These are phyloP conservation scores for Cheilosia vernalis DNA, from an alignment of 2,888 invertebrate species.

Conservation along the genomic window DNA sequence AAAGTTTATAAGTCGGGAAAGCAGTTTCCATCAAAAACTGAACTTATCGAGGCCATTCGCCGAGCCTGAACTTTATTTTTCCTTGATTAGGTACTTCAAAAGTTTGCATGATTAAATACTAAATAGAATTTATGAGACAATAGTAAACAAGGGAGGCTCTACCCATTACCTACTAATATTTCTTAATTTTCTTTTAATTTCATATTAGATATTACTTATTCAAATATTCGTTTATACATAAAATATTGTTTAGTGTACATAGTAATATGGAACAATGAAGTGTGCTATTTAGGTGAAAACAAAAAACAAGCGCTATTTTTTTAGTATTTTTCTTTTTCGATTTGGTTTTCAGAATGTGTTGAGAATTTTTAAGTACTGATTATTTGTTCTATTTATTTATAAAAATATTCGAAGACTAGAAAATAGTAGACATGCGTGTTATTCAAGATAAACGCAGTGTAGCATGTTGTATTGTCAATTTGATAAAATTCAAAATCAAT, in stretches of 20 bases:
- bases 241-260: not conserved
- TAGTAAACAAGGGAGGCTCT: constrained; percentile 4
- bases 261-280: not conserved
- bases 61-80: not conserved
- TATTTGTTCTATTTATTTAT: not conserved
- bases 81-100: not conserved
- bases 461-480: too few species aligned
- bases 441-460: too few species aligned
- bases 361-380: not conserved
- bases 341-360: not conserved
- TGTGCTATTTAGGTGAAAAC: constrained; percentile 1
- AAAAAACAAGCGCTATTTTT: not conserved
- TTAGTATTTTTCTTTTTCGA: not conserved
- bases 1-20: too few species aligned
- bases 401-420: too few species aligned
- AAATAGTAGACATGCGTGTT: too few species aligned
- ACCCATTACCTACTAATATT: constrained; percentile 5
- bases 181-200: constrained; percentile 1
- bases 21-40: not conserved
- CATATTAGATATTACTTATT: not conserved
- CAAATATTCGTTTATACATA: not conserved
- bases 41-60: too few species aligned
- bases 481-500: too few species aligned
- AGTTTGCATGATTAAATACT: not conserved
- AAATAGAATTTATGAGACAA: constrained; percentile 5